phyloP scores from a whole-genome alignment of 2,888 invertebrate genomes.

The Ophioninae sp. region DNA sequence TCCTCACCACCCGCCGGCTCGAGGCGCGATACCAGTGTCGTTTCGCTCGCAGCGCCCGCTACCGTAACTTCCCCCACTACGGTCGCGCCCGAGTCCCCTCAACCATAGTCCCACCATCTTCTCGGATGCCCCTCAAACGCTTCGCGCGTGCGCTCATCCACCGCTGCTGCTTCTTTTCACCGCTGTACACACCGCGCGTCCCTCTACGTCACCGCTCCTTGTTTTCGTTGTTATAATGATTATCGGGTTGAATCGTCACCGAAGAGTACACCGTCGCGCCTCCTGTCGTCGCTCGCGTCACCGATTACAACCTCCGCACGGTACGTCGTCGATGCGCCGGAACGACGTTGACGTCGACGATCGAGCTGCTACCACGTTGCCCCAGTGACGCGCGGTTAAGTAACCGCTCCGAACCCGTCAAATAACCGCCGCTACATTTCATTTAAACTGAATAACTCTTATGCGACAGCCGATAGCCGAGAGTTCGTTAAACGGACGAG shows the following conservation, averaged over 20 bases:
- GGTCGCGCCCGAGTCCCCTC: background rate
- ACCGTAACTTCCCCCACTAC: conserved; percentile 43
- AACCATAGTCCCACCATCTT: no score
- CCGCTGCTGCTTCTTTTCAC: conserved; percentile 17
- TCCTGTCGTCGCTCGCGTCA: conserved; percentile 63
- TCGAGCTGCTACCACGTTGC: conserved; percentile 14
- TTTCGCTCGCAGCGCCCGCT: conserved; percentile 48
- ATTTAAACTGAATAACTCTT: background rate
- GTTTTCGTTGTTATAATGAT: conserved; percentile 61
- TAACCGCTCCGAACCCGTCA: conserved; percentile 7
- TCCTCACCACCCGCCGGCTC: conserved; percentile 63
- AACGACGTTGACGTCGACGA: conserved; percentile 34
- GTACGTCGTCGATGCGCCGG: conserved; percentile 48
- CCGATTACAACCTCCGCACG: conserved; percentile 54
- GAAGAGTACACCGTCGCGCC: conserved; percentile 56
- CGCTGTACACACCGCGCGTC: conserved; percentile 24
- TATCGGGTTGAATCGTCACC: conserved; percentile 55
- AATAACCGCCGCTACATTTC: background rate
- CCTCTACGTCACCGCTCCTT: conserved; percentile 55
- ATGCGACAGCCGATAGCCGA: no score
- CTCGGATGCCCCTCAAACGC: conserved; percentile 18
- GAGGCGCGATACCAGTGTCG: conserved; percentile 60
- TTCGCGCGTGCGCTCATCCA: conserved; percentile 26
- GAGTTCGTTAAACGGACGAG: no score
- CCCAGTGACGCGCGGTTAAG: background rate